Evolutionary conservation across 2,797 vertebrate species (phyloP).

Genomic region (Crenuchus spilurus): DNA sequence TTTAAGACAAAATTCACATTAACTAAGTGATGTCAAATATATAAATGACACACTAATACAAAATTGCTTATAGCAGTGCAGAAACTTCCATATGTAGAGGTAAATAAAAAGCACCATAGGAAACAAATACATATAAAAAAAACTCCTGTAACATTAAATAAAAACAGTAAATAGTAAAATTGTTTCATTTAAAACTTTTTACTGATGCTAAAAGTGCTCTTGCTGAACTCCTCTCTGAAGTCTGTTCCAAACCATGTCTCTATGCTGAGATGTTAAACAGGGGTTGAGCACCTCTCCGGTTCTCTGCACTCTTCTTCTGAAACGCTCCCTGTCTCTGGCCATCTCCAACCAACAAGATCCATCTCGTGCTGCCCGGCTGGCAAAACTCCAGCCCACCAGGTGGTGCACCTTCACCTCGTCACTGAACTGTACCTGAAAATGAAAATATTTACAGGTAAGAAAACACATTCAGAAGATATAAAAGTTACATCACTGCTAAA

Average conservation of each 20-base stretch:
- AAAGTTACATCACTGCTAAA: not conserved
- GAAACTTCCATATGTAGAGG: not conserved
- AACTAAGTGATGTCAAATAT: too few relatives aligned
- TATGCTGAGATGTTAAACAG: conserved; percentile 51
- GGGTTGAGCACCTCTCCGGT: conserved; percentile 32
- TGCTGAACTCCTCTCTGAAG: conserved; percentile 3
- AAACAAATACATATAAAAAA: not conserved
- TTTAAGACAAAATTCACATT: too few relatives aligned
- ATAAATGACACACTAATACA: not conserved
- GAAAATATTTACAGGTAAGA: not conserved
- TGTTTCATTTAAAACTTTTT: too few relatives aligned
- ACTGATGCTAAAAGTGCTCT: not conserved
- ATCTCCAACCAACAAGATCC: conserved; percentile 56
- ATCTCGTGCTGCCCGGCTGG: conserved; percentile 32
- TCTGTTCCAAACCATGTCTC: conserved; percentile 44
- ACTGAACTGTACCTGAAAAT: conserved; percentile 55
- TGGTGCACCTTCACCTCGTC: conserved; percentile 33
- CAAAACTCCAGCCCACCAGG: conserved; percentile 43
- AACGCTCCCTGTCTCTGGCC: conserved; percentile 55
- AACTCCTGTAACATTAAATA: not conserved
- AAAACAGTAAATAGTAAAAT: not conserved
- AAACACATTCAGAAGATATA: not conserved
- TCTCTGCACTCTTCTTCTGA: conserved; percentile 51
- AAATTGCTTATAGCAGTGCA: not conserved
- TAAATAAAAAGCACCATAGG: conserved; percentile 11